These are phyloP conservation scores for Salvelinus namaycush DNA, from an alignment of 2,113 vertebrate genomes.

Conservation along the genomic window DNA sequence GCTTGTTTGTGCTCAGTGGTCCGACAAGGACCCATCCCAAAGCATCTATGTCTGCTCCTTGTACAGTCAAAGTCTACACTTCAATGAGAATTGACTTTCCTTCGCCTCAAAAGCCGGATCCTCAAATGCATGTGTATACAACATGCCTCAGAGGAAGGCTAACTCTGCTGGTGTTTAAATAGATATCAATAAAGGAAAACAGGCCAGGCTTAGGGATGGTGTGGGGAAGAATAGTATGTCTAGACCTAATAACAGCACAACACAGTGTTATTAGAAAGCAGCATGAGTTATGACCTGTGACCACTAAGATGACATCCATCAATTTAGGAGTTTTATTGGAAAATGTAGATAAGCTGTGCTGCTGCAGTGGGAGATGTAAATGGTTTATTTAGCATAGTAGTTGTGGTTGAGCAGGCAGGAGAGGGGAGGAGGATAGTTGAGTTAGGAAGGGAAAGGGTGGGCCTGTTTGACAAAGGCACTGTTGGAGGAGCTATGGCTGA, in stretches of 20 bases:
- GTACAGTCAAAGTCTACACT: constrained; percentile 21
- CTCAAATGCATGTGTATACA: constrained; percentile 7
- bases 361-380: constrained; percentile 72
- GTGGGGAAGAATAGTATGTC: constrained; percentile 71
- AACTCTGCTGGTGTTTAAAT: constrained; percentile 46
- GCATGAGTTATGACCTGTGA: constrained; percentile 70
- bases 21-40: no score
- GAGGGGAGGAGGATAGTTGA: constrained; percentile 52
- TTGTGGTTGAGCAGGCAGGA: constrained; percentile 67
- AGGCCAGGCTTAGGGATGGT: constrained; percentile 55
- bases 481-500: constrained; percentile 66
- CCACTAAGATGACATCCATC: constrained; percentile 71
- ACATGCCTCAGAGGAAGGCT: constrained; percentile 48
- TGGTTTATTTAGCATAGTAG: constrained; percentile 72
- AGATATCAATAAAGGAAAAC: constrained; percentile 73
- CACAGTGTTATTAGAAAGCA: constrained; percentile 66
- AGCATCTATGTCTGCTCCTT: constrained; percentile 1
- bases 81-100: constrained; percentile 41
- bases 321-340: constrained; percentile 74
- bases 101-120: constrained; percentile 10
- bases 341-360: constrained; percentile 64
- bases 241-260: constrained; percentile 68
- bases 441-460: constrained; percentile 55
- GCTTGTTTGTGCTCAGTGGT: no score
- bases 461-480: constrained; percentile 56